Conservation (phyloP, 1,140 invertebrate genomes). For the Nasonia giraulti region DNA sequence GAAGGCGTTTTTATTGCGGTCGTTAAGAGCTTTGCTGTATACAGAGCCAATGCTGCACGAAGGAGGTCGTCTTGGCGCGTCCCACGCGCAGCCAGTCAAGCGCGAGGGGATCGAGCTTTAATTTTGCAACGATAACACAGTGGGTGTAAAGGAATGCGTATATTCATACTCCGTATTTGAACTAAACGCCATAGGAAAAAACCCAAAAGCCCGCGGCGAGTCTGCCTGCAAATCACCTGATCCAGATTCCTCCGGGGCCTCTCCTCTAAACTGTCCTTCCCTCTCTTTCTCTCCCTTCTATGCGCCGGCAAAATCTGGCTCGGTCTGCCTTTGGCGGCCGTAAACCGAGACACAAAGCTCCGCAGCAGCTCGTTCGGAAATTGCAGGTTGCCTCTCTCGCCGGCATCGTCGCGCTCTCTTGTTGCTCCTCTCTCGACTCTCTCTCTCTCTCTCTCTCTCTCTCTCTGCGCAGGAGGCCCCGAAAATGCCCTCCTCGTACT, state of each 20-base stretch:
- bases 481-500: conserved; percentile 19
- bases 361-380: conserved; percentile 32
- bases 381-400: conserved; percentile 40
- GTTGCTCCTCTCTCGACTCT: background rate
- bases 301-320: background rate
- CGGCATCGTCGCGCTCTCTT: conserved; percentile 1
- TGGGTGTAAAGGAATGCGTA: too few relatives aligned
- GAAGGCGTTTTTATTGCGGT: too few relatives aligned
- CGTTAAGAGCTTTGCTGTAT: too few relatives aligned
- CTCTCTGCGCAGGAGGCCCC: conserved; percentile 30
- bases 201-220: background rate
- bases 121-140: too few relatives aligned
- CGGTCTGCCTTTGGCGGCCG: background rate
- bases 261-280: background rate
- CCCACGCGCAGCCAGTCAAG: too few relatives aligned
- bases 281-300: background rate
- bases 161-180: too few relatives aligned
- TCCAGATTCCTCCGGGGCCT: background rate
- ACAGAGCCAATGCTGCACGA: background rate
- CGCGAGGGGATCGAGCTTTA: too few relatives aligned
- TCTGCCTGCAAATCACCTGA: background rate
- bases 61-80: background rate
- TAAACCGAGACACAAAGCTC: conserved; percentile 26
- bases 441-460: background rate
- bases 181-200: background rate